Evolutionary conservation across 1,140 invertebrate genomes (phyloP).

Genomic region (Philotrypesis tridentata): DNA sequence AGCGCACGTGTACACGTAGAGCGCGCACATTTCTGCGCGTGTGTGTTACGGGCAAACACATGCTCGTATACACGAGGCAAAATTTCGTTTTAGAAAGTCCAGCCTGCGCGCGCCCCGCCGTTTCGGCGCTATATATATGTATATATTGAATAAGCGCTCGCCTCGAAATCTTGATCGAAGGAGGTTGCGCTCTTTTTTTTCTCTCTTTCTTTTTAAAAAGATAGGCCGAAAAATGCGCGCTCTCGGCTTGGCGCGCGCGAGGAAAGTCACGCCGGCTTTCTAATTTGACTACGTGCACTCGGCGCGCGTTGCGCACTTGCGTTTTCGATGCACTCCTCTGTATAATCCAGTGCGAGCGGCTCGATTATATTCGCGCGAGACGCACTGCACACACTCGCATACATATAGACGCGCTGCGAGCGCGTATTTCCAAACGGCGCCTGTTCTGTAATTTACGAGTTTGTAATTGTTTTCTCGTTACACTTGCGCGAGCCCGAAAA

Average conservation of each 20-base stretch:
- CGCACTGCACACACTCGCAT: too few relatives aligned
- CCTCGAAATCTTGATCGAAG: conserved; percentile 28
- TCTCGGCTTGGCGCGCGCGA: neutral
- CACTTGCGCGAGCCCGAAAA: neutral
- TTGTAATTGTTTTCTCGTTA: neutral
- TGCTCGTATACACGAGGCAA: neutral
- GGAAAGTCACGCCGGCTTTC: neutral
- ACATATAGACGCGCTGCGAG: too few relatives aligned
- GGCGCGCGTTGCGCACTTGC: neutral
- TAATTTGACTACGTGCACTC: neutral
- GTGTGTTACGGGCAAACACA: too few relatives aligned
- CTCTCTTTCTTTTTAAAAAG: too few relatives aligned
- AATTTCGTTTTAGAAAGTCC: conserved; percentile 46
- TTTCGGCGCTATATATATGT: too few relatives aligned
- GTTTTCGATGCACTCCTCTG: neutral
- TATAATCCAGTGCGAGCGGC: too few relatives aligned
- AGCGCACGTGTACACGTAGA: neutral
- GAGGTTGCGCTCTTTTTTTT: neutral
- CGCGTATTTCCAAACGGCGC: neutral
- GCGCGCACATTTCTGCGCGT: neutral
- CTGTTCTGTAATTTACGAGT: neutral
- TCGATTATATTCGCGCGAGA: too few relatives aligned
- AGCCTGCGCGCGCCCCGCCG: neutral
- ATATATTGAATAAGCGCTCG: conserved; percentile 29
- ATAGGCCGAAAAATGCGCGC: neutral